Base-by-base conservation (phyloP, 1,140 invertebrate species). In the Musca domestica region DNA sequence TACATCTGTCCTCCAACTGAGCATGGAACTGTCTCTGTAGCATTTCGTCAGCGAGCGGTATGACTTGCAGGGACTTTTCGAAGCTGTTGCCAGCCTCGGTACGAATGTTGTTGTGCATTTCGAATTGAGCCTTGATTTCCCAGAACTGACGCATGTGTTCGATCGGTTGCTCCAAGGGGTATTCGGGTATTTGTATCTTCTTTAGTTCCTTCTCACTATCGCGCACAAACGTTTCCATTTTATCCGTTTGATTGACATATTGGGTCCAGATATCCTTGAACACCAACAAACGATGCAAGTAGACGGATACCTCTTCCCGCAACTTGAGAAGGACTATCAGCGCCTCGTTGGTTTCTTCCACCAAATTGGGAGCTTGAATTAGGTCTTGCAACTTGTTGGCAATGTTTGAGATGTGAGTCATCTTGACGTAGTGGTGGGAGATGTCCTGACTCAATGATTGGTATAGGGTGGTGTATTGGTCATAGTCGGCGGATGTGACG, bases 91-190 rank as follows among this genome's bases (percentile, higher is more conserved):
- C 86, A 0, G 89, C 88, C 74, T 94, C 91, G 64, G 89, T 89
- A 63, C 88, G 85, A 25, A 92, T 85, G 61, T 89, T 89, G 72
- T 92, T 93, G 74, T 94, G 87, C n/a, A 93, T 87, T 84, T 94
- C 92, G 73, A 92, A 91, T 73, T 94, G 91, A 0, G 92, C 92
- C 81, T 93, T 94, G 47, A 95, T 80, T 83, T 94, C 92, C 92
- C 92, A 94, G 80, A 93, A 94, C 72, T 91, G 87, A 71, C 90
- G 86, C 80, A 93, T 88, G 71, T 92, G 88, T 64, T 88, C 86
- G 41, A 88, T 87, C 17, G 87, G 87, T 48, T 87, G 86, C 34
- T 84, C 83, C 34, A 85, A 82, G 22, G 85, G 83, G 47, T 85
- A 81, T 34, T 83, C 74, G 49, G 85, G 83, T 46, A 88, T 81